phyloP scores from a whole-genome alignment of 2,797 vertebrate species.

The Kryptopterus vitreolus region DNA sequence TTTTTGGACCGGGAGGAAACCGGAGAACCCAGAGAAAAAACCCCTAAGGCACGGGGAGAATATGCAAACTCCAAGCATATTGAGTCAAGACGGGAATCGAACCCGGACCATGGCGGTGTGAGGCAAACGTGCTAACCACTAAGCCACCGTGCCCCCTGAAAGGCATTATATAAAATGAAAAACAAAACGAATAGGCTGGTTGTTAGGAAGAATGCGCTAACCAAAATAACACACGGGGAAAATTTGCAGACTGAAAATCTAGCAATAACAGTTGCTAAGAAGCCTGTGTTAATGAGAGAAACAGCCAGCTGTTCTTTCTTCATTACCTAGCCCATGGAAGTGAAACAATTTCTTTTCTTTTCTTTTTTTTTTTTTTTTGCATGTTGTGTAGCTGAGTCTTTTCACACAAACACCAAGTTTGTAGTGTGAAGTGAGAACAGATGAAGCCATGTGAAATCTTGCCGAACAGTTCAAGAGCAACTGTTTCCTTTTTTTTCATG shows the following conservation, averaged over 20 bases:
- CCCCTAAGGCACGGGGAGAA: no score
- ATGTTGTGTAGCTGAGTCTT: not conserved
- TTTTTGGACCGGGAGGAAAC: no score
- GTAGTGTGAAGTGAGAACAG: not conserved
- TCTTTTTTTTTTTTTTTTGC: not conserved
- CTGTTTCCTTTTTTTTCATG: not conserved
- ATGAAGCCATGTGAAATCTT: not conserved
- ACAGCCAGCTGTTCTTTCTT: not conserved
- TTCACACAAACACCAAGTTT: not conserved
- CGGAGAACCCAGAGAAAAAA: no score
- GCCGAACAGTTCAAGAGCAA: not conserved
- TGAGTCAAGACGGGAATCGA: no score
- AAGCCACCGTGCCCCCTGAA: no score
- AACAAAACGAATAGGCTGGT: no score
- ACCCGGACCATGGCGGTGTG: no score
- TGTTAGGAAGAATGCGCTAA: no score
- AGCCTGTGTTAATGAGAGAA: not conserved
- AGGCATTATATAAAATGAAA: not conserved
- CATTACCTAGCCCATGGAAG: not conserved
- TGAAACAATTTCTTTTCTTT: no score
- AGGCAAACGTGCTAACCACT: no score
- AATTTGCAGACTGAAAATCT: not conserved
- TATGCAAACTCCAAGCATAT: no score
- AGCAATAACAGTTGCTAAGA: not conserved
- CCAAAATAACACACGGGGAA: not conserved